Evolutionary conservation across 1,140 invertebrate genomes (phyloP), one percentile per base, ranked within the genome.

Genomic region (Parasteatoda tepidariorum): DNA sequence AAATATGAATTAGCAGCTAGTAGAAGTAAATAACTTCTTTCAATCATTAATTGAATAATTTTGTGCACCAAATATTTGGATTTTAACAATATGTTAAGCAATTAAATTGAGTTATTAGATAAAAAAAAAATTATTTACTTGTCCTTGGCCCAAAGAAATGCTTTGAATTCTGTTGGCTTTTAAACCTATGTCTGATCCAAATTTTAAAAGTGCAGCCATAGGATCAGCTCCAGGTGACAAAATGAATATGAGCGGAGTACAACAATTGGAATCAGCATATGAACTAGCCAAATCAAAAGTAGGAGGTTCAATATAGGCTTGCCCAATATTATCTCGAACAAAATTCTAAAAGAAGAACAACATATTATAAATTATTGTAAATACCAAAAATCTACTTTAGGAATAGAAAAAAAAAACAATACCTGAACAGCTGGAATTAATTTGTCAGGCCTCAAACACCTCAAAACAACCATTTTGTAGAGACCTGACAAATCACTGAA

Each of bases 371-470:
- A 4, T n/a, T n/a, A n/a, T n/a, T n/a, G n/a, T n/a, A n/a, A n/a
- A n/a, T n/a, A n/a, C n/a, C n/a, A n/a, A n/a, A n/a, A n/a, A n/a
- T n/a, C n/a, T n/a, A n/a, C n/a, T n/a, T n/a, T n/a, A n/a, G n/a
- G n/a, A n/a, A n/a, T n/a, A n/a, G n/a, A n/a, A n/a, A n/a, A n/a
- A n/a, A n/a, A n/a, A n/a, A n/a, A n/a, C n/a, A n/a, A 13, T 74
- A 83, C 88, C 85, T 91, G 89, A 5, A 91, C 87, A 41, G 90
- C 90, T 30, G 89, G 89, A 13, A 91, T 88, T 0, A 91, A 86
- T 88, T 91, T 91, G 82, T 92, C 91, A 6, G 91, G 90, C 61
- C 91, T 87, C 7, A 92, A 84, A 86, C 90, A 91, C 41, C 90
- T 87, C 1, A 92, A 85, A 26, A 91, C 84, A 62, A 89, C 86